These are phyloP conservation scores for Eueremaeus valkanovi DNA, from an alignment of 2,888 invertebrate species.

Conservation along the genomic window DNA sequence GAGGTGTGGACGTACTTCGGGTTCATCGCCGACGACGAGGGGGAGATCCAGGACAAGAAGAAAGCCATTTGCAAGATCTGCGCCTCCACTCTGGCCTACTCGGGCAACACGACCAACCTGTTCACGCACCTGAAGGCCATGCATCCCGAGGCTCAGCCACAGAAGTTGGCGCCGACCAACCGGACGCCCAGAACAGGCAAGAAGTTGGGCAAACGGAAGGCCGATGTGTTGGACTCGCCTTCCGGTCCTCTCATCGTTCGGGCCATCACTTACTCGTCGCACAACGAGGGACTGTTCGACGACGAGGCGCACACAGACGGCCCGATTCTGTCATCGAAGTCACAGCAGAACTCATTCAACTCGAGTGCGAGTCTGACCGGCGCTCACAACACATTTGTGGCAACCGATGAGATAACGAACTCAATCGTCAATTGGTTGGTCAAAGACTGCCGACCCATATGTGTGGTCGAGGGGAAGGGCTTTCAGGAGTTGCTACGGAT, in stretches of 20 bases:
- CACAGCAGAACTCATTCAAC: not conserved
- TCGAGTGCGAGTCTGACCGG: constrained; percentile 5
- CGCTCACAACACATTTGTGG: not conserved
- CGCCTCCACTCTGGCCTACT: constrained; percentile 43
- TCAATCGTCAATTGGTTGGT: constrained; percentile 43
- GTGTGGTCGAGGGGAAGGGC: constrained; percentile 40
- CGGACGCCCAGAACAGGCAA: constrained; percentile 39
- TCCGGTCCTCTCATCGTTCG: constrained; percentile 20
- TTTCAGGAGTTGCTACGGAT: constrained; percentile 39
- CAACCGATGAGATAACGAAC: constrained; percentile 41
- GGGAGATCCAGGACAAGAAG: constrained; percentile 43
- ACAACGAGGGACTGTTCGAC: constrained; percentile 15
- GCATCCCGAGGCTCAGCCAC: constrained; percentile 43
- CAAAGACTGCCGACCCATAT: constrained; percentile 42
- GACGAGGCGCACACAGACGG: not conserved
- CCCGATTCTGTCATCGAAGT: not conserved
- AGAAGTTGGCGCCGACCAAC: constrained; percentile 40
- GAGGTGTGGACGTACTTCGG: constrained; percentile 44
- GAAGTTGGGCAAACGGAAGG: constrained; percentile 31
- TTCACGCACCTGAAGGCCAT: constrained; percentile 44
- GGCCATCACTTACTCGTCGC: constrained; percentile 14
- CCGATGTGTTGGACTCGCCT: constrained; percentile 23
- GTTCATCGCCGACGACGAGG: constrained; percentile 44
- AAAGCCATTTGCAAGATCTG: constrained; percentile 44
- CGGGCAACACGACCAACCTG: constrained; percentile 44